Conservation (phyloP, 2,113 vertebrate species). For the Vulpes lagopus region DNA sequence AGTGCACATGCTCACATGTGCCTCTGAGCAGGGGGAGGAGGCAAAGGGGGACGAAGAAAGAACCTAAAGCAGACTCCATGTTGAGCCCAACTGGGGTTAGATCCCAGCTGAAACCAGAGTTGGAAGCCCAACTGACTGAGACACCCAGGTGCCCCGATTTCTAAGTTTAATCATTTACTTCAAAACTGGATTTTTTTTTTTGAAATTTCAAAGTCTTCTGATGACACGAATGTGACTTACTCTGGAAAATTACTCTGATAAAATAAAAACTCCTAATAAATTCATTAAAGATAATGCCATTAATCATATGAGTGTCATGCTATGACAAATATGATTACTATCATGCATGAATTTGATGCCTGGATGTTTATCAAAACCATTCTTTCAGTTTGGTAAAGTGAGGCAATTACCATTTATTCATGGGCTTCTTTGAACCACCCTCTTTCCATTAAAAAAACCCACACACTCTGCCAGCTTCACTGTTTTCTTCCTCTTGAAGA, state of each 20-base stretch:
- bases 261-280: conserved; percentile 28
- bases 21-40: neutral
- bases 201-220: neutral
- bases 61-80: neutral
- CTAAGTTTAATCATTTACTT: conserved; percentile 6
- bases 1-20: neutral
- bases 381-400: neutral
- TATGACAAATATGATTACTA: conserved; percentile 7
- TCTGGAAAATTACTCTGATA: neutral
- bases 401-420: neutral
- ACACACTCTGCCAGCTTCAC: neutral
- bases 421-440: neutral
- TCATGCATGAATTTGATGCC: neutral
- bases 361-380: neutral
- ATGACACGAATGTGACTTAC: neutral
- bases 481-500: conserved; percentile 39
- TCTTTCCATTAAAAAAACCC: neutral
- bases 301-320: neutral
- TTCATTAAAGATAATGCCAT: neutral
- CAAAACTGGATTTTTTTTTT: neutral
- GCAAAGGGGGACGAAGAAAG: neutral
- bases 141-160: neutral
- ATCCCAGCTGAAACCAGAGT: neutral
- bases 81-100: neutral
- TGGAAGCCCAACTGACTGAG: neutral